A percentile compares a stretch with the other conserved stretches of the same genome.
phyloP scores from a whole-genome alignment of 2,797 vertebrate species.

The Rhabdophis nuchalis region DNA sequence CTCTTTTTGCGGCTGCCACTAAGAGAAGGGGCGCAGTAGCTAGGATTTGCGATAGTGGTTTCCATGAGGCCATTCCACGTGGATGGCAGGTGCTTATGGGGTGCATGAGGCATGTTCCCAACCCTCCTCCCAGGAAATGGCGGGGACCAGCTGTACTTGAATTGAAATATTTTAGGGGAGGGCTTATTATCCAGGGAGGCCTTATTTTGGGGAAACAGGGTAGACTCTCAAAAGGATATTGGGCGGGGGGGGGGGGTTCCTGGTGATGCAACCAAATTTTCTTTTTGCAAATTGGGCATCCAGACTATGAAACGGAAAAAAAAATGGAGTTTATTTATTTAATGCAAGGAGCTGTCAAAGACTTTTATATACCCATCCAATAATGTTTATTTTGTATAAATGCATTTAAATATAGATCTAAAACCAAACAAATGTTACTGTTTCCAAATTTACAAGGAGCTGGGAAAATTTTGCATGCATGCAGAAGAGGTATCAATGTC shows the following conservation, averaged over 20 bases:
- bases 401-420: neutral
- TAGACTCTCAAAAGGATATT: neutral
- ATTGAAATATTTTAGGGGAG: no score
- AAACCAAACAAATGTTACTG: neutral
- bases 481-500: neutral
- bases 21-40: no score
- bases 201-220: no score
- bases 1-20: no score
- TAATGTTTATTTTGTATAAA: neutral
- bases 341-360: neutral
- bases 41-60: no score
- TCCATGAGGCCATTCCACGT: no score
- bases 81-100: no score
- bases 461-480: neutral
- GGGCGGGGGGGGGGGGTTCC: no score
- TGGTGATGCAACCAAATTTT: constrained; percentile 72
- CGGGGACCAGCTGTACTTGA: no score
- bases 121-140: no score
- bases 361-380: neutral
- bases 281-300: neutral
- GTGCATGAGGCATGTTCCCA: no score
- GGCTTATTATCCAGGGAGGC: no score
- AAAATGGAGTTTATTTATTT: neutral
- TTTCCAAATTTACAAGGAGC: neutral
- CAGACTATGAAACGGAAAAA: neutral